Conservation (phyloP, 2,113 vertebrate species). For the Orthochromis malagaraziensis region DNA sequence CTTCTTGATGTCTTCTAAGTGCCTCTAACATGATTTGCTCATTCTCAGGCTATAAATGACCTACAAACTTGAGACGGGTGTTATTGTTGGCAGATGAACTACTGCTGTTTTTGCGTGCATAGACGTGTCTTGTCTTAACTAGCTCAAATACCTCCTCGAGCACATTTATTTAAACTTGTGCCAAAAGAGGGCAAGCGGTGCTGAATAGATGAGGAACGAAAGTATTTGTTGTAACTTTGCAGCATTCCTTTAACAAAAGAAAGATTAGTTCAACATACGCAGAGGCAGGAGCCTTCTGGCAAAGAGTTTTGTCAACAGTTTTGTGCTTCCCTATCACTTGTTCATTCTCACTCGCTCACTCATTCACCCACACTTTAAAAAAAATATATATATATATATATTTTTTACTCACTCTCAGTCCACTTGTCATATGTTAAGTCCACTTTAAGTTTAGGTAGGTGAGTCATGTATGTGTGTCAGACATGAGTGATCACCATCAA, state of each 20-base stretch:
- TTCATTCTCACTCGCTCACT: background rate
- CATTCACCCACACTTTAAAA: background rate
- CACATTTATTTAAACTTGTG: slow-evolving; percentile 42
- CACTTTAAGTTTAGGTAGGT: background rate
- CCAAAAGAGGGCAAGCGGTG: slow-evolving; percentile 36
- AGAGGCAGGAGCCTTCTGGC: slow-evolving; percentile 38
- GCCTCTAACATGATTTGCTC: background rate
- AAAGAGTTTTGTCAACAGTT: slow-evolving; percentile 41
- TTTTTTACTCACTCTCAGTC: background rate
- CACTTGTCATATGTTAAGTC: slow-evolving; percentile 18
- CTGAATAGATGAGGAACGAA: slow-evolving; percentile 52
- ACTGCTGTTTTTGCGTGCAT: background rate
- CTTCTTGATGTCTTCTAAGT: background rate
- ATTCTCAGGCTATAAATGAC: slow-evolving; percentile 8
- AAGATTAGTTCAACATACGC: slow-evolving; percentile 54
- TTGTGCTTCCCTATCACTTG: slow-evolving; percentile 23
- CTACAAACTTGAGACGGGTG: slow-evolving; percentile 6
- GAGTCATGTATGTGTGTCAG: slow-evolving; percentile 31
- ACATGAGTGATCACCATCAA: slow-evolving; percentile 47
- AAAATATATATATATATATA: accelerated
- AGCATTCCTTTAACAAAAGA: slow-evolving; percentile 66
- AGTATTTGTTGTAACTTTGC: slow-evolving; percentile 57
- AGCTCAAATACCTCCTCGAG: slow-evolving; percentile 43
- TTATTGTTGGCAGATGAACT: background rate
- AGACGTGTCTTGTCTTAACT: slow-evolving; percentile 48